Evolutionary conservation across 2,888 invertebrate species (phyloP).

Genomic region (Drosophila flavopinicola): DNA sequence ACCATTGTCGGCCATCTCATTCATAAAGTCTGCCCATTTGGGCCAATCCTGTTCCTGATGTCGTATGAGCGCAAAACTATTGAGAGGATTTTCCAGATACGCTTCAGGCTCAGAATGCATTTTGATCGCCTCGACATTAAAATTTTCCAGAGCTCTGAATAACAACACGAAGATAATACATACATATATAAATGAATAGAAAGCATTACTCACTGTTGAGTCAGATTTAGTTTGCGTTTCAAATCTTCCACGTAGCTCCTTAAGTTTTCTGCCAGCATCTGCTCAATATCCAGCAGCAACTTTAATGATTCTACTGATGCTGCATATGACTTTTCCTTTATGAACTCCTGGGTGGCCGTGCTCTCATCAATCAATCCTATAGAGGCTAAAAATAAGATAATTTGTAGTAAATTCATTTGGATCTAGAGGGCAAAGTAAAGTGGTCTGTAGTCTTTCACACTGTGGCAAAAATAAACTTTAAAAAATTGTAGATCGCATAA

Average conservation of each 20-base stretch:
- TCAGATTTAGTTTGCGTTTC: conserved; percentile 22
- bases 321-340: conserved; percentile 10
- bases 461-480: background rate
- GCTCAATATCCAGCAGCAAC: conserved; percentile 30
- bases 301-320: conserved; percentile 25
- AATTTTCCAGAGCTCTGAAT: conserved; percentile 14
- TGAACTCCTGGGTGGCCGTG: background rate
- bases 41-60: conserved; percentile 35
- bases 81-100: conserved; percentile 41
- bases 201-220: conserved; percentile 21
- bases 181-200: no score
- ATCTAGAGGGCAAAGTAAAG: no score
- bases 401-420: conserved; percentile 9
- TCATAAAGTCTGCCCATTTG: conserved; percentile 18
- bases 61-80: conserved; percentile 34
- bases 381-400: background rate
- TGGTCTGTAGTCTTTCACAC: background rate
- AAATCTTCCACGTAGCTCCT: conserved; percentile 17
- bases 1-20: conserved; percentile 3
- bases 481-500: background rate
- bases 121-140: conserved; percentile 6
- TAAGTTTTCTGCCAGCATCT: conserved; percentile 29
- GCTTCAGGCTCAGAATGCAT: conserved; percentile 21
- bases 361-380: background rate
- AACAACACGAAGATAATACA: no score